A percentile compares a stretch with the other conserved stretches of the same genome.
phyloP scores from a whole-genome alignment of 2,113 vertebrate genomes.

The Pseudorhombus dupliciocellatus region DNA sequence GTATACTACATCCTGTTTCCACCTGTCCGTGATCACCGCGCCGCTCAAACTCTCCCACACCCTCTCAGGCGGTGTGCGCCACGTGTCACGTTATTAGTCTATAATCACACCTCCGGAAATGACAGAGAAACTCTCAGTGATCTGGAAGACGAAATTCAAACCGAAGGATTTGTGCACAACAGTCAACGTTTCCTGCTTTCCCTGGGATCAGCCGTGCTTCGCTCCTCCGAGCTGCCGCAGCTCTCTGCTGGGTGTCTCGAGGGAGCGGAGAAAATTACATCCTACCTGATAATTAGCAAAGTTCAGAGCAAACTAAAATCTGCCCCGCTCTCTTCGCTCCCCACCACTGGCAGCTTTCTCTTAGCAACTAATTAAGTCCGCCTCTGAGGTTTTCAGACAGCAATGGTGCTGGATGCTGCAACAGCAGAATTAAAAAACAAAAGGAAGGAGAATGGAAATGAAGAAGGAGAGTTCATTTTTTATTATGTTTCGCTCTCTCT shows the following conservation, averaged over 20 bases:
- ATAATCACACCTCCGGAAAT: constrained; percentile 52
- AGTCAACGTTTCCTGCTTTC: constrained; percentile 63
- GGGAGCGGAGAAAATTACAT: constrained; percentile 83
- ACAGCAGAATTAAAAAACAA: constrained; percentile 81
- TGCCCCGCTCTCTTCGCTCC: constrained; percentile 70
- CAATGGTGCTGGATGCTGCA: constrained; percentile 79
- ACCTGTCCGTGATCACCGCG: constrained; percentile 54
- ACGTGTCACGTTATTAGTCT: constrained; percentile 50
- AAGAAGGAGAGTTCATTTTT: constrained; percentile 61
- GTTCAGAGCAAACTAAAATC: constrained; percentile 83
- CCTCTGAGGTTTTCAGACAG: constrained; percentile 82
- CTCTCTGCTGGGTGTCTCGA: constrained; percentile 72
- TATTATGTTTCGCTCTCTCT: constrained; percentile 39
- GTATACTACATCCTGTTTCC: constrained; percentile 50
- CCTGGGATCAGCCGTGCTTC: constrained; percentile 64
- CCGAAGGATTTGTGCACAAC: constrained; percentile 52
- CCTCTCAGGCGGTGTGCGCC: constrained; percentile 35
- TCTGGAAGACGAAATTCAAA: constrained; percentile 52
- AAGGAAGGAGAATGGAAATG: constrained; percentile 61
- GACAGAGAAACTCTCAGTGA: constrained; percentile 34
- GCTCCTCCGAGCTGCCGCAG: constrained; percentile 64
- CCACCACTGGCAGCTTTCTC: constrained; percentile 80
- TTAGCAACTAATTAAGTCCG: constrained; percentile 86
- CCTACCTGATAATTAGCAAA: constrained; percentile 87
- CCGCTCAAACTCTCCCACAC: constrained; percentile 39